These are phyloP conservation scores for Entomobrya multifasciata DNA, from an alignment of 2,888 invertebrate species.

Conservation along the genomic window DNA sequence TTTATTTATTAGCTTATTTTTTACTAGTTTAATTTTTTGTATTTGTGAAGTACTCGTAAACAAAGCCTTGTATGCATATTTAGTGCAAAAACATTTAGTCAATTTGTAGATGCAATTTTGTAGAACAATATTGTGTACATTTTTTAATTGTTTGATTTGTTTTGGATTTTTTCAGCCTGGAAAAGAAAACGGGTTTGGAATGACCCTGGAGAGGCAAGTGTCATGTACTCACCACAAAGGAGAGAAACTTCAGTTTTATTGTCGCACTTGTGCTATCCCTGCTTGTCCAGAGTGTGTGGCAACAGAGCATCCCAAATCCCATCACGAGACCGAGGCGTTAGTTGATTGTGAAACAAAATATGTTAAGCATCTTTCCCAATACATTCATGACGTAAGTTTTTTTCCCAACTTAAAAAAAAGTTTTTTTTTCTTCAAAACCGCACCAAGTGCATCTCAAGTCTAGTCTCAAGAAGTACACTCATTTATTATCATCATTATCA, in stretches of 20 bases:
- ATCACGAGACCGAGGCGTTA: constrained; percentile 94
- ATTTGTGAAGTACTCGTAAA: too few species aligned
- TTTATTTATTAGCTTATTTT: too few species aligned
- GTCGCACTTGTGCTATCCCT: constrained; percentile 94
- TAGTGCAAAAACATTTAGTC: too few species aligned
- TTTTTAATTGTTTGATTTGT: too few species aligned
- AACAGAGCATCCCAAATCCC: constrained; percentile 89
- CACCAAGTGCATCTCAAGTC: too few species aligned
- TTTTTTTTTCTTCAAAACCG: too few species aligned
- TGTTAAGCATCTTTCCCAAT: constrained; percentile 82
- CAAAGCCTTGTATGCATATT: too few species aligned
- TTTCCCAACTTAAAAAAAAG: too few species aligned
- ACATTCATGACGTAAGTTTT: constrained; percentile 75
- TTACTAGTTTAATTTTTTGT: too few species aligned
- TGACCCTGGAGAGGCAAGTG: constrained; percentile 83
- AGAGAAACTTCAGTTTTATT: constrained; percentile 95
- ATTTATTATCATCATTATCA: constrained; percentile 37
- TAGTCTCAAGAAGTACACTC: too few species aligned
- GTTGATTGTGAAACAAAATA: constrained; percentile 91
- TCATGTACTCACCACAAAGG: constrained; percentile 94
- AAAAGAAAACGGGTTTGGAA: constrained; percentile 68
- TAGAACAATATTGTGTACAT: too few species aligned
- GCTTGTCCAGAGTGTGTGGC: constrained; percentile 97
- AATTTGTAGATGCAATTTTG: too few species aligned
- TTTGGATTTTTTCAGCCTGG: constrained; percentile 71